Conservation (phyloP, 1,140 invertebrate species). For the Drosophila parvula region DNA sequence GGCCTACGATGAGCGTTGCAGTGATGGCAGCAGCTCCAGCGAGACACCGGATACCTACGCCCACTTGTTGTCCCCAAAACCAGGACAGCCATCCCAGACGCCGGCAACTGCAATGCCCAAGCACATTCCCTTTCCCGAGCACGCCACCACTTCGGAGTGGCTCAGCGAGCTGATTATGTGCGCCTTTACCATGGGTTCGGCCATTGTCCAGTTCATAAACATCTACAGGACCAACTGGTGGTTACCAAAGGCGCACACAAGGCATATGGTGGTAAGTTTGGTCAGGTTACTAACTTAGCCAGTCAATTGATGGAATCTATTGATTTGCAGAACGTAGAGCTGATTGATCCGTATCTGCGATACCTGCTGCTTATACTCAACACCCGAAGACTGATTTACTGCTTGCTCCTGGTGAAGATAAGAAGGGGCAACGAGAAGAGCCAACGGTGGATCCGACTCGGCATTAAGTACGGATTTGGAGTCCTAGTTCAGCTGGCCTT, state of each 20-base stretch:
- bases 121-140: constrained; percentile 93
- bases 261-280: constrained; percentile 92
- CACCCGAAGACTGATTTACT: constrained; percentile 90
- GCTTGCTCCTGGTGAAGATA: constrained; percentile 69
- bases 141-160: constrained; percentile 92
- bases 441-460: constrained; percentile 32
- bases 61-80: constrained; percentile 44
- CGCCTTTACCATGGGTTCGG: constrained; percentile 90
- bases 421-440: constrained; percentile 29
- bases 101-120: constrained; percentile 86
- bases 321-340: constrained; percentile 94
- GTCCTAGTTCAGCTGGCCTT: constrained; percentile 53
- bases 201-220: constrained; percentile 95
- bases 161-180: constrained; percentile 95
- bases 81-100: constrained; percentile 34
- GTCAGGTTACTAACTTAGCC: not conserved
- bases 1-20: constrained; percentile 69
- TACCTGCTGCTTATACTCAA: constrained; percentile 92
- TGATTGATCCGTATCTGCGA: constrained; percentile 95
- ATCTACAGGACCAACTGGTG: constrained; percentile 98
- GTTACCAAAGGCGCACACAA: constrained; percentile 95
- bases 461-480: constrained; percentile 68
- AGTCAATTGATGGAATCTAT: not conserved
- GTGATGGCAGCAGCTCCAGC: constrained; percentile 71
- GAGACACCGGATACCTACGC: constrained; percentile 56